These are phyloP conservation scores for Apis laboriosa DNA, from an alignment of 1,140 invertebrate genomes.

Conservation along the genomic window DNA sequence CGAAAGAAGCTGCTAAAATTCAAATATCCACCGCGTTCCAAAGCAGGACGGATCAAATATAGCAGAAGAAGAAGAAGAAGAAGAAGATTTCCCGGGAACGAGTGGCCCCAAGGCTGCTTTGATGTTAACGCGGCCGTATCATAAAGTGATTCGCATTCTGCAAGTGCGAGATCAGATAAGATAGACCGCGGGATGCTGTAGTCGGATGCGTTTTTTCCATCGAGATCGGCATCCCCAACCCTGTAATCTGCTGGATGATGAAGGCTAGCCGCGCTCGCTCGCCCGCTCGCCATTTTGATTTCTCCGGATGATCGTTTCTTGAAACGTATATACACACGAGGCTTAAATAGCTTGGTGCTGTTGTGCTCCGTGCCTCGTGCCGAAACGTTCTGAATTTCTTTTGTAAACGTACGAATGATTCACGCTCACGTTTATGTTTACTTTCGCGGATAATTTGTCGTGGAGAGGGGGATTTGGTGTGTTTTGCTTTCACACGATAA, in stretches of 20 bases:
- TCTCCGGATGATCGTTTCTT: constrained; percentile 60
- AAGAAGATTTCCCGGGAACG: neutral
- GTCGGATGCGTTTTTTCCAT: constrained; percentile 28
- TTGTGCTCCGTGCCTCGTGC: constrained; percentile 6
- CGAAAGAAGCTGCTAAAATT: constrained; percentile 16
- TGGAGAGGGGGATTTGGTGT: neutral
- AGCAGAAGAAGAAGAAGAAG: constrained; percentile 1
- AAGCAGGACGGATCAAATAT: neutral
- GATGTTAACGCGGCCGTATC: constrained; percentile 32
- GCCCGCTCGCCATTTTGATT: constrained; percentile 2
- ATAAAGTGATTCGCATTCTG: constrained; percentile 39
- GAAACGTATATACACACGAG: constrained; percentile 53
- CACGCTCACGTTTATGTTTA: neutral
- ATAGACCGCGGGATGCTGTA: neutral
- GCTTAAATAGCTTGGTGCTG: constrained; percentile 64
- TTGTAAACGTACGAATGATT: too few relatives aligned
- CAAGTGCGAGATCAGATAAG: constrained; percentile 38
- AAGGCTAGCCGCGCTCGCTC: constrained; percentile 15
- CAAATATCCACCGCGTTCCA: neutral
- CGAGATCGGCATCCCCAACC: constrained; percentile 52
- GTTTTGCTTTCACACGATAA: neutral
- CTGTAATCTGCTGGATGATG: constrained; percentile 66
- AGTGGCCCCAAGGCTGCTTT: neutral
- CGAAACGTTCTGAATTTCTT: too few relatives aligned
- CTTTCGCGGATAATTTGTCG: neutral